Conservation (phyloP, 1,140 invertebrate genomes). For the Venustaconcha ellipsiformis region DNA sequence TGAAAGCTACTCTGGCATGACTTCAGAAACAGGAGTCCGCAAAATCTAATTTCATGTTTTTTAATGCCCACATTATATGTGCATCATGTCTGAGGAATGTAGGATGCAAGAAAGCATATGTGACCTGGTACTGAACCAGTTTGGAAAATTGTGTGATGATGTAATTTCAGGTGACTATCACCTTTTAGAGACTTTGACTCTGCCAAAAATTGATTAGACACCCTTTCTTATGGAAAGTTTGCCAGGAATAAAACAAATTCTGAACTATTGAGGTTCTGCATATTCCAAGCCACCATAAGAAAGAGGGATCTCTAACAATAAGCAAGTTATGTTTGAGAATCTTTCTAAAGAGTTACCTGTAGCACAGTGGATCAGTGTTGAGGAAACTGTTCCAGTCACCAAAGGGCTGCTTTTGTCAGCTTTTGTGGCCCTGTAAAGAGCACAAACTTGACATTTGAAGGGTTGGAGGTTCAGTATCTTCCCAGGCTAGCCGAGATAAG, state of each 20-base stretch:
- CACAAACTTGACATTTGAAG: no score
- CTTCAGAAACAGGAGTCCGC: no score
- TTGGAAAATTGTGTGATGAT: not conserved
- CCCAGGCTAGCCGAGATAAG: no score
- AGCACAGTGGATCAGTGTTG: slow-evolving; percentile 34
- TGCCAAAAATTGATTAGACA: not conserved
- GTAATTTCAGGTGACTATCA: not conserved
- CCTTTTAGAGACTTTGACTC: not conserved
- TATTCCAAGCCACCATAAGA: slow-evolving; percentile 46
- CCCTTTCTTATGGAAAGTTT: not conserved
- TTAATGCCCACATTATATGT: not conserved
- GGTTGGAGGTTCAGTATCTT: no score
- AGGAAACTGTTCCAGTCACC: slow-evolving; percentile 18
- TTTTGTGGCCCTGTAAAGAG: not conserved
- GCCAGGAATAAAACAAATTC: not conserved
- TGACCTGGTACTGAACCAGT: not conserved
- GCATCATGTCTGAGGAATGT: not conserved
- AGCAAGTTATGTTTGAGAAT: slow-evolving; percentile 43
- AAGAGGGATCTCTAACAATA: slow-evolving; percentile 49
- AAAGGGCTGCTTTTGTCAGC: slow-evolving; percentile 4
- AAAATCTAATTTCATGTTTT: no score
- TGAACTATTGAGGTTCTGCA: slow-evolving; percentile 11
- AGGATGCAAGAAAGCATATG: not conserved
- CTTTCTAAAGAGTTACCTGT: slow-evolving; percentile 34
- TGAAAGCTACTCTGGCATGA: no score